Conservation (phyloP, 2,113 vertebrate species). For the Phaetusa simplex region DNA sequence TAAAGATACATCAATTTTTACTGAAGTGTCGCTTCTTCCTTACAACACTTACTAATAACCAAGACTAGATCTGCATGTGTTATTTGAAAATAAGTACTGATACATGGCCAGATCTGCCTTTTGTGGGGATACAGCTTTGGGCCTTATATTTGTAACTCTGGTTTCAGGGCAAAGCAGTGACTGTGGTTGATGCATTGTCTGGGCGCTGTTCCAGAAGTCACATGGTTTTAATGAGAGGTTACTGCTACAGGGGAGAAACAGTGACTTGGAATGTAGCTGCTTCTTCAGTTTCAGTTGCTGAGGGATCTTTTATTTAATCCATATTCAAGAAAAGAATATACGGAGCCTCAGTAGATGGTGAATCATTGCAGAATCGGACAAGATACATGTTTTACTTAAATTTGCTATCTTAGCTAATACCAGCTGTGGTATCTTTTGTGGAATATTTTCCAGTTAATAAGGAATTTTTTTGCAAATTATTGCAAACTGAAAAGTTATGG, state of each 20-base stretch:
- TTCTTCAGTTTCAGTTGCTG: background rate
- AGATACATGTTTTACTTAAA: background rate
- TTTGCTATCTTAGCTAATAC: background rate
- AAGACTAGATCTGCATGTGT: rapidly evolving
- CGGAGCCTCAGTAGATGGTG: background rate
- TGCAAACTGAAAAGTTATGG: background rate
- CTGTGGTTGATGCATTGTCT: background rate
- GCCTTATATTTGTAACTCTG: rapidly evolving
- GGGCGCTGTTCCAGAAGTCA: background rate
- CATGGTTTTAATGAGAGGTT: rapidly evolving
- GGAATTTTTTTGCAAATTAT: rapidly evolving
- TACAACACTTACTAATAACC: background rate
- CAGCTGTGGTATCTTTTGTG: rapidly evolving
- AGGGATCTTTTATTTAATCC: background rate
- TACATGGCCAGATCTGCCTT: rapidly evolving
- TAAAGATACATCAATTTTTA: background rate
- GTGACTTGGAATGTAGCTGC: rapidly evolving
- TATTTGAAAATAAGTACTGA: background rate
- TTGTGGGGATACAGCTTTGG: background rate
- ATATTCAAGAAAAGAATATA: rapidly evolving
- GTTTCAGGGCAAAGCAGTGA: background rate
- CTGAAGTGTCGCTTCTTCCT: background rate
- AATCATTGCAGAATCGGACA: rapidly evolving
- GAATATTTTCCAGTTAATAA: background rate
- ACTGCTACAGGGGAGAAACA: background rate